Base-by-base conservation (phyloP, 2,113 vertebrate genomes). In the Apistogramma diplotaenia region DNA sequence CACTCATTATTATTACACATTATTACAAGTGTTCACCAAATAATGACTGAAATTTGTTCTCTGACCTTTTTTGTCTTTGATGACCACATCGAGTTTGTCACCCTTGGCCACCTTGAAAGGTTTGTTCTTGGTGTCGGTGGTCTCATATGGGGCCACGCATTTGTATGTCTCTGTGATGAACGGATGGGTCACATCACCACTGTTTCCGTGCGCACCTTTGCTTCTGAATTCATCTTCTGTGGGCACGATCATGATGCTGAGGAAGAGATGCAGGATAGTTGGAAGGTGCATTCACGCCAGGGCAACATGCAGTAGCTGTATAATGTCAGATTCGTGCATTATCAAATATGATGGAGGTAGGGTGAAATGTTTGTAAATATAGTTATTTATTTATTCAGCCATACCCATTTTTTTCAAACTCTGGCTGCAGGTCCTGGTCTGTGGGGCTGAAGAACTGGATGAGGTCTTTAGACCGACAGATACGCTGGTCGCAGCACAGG, bases 41-140 rank as follows among this genome's bases (percentile, higher is more conserved):
- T 12, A n/a, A 37, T n/a, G 11, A 31, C 6, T 1, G 16, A 40
- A 2, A 25, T 21, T 43, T 2, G 6, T 46, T 25, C 10, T 3
- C 87, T 90, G 74, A 99, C 98, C 98, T 11, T 93, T 95, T 93
- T 95, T 94, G 92, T 98, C 96, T 81, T 96, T 97, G 79, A 98
- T 95, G 2, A 99, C 89, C 2, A 99, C 97, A 4, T 97, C 96
- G 0, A 99, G 81, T 2, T 82, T 89, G 56, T 99, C 97, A 53
- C 94, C 89, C 83, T 85, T 5, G 0, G 15, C 40, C 0, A 94
- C 94, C 6, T 94, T 93, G 89, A 99, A 98, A 1, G 94, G 79
- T 37, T 91, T 93, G 89, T 96, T 97, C 86, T 92, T 96, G 0
- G 85, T 96, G 91, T 99, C 97, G 67, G 96, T 96, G 40, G 97